Conservation (phyloP, 1,140 invertebrate species). For the Choristoneura fumiferana region DNA sequence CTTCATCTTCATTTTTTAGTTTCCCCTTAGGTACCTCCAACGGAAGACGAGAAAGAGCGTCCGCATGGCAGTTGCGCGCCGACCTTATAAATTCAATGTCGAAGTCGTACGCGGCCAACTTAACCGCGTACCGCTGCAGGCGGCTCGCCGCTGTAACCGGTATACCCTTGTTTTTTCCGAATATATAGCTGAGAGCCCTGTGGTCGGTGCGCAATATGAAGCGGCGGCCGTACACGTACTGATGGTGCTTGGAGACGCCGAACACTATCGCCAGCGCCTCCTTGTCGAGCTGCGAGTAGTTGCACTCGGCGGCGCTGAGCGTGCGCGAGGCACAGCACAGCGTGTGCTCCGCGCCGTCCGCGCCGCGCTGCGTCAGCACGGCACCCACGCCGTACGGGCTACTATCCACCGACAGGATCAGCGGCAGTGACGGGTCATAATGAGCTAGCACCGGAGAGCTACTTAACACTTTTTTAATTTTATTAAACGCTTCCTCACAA, state of each 20-base stretch:
- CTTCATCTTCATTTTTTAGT: not conserved
- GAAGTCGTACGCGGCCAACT: constrained; percentile 22
- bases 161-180: constrained; percentile 27
- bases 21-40: not conserved
- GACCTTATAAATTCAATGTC: constrained; percentile 15
- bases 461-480: constrained; percentile 17
- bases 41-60: constrained; percentile 15
- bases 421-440: constrained; percentile 49
- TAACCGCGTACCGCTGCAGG: constrained; percentile 47
- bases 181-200: constrained; percentile 54
- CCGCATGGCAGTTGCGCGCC: constrained; percentile 7
- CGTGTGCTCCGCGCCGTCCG: constrained; percentile 49
- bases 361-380: constrained; percentile 56
- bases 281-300: constrained; percentile 39
- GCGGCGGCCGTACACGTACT: constrained; percentile 50
- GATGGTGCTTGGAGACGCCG: constrained; percentile 52
- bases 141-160: constrained; percentile 31
- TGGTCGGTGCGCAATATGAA: constrained; percentile 77
- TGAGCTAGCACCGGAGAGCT: constrained; percentile 29
- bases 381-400: constrained; percentile 62
- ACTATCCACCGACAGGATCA: constrained; percentile 70
- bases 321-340: constrained; percentile 67
- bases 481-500: not conserved
- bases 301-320: constrained; percentile 22
- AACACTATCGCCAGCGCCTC: constrained; percentile 66